Evolutionary conservation across 2,113 vertebrate genomes (phyloP), one percentile per base, ranked within the genome.

Genomic region (Phaetusa simplex): DNA sequence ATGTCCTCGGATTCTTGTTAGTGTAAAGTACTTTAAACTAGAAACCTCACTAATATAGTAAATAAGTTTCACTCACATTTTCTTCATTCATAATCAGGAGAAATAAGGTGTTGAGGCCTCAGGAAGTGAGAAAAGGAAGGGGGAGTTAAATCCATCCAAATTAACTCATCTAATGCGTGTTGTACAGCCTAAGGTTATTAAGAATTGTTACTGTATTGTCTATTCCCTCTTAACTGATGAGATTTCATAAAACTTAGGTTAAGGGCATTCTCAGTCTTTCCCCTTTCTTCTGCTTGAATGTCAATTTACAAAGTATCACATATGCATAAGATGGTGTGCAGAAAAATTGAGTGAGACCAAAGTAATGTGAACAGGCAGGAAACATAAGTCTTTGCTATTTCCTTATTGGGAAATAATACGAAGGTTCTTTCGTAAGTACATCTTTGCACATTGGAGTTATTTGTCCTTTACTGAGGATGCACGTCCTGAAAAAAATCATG

Each of bases 381-480:
- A 95, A 55, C 5, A 27, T 6, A 9, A 84, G 32, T 47, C 3
- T 80, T 73, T 93, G 32, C 6, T 61, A 18, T 52, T 65, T 58
- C 9, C 15, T 76, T 61, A 70, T 6, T 52, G 11, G 12, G 12
- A 95, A 74, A 67, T 74, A 94, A 52, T 58, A 62, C 2, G 6
- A 49, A 17, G 71, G 38, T 58, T 81, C 9, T 65, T 95, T 67
- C 69, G 11, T 14, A 85, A 95, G 65, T 50, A 81, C 14, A 59
- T 70, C 96, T 89, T 87, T 93, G 32, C 59, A 56, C 42, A 42
- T 0, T 34, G 17, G 88, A 95, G 55, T 81, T 92, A 89, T 96
- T 95, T 92, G 71, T 89, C 89, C 77, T 97, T 97, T 88, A 56
- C 59, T 81, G 88, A 95, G 74, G 65, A 70, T 36, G 18, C 24